Conservation (phyloP, 2,113 vertebrate species). For the Verasper variegatus region DNA sequence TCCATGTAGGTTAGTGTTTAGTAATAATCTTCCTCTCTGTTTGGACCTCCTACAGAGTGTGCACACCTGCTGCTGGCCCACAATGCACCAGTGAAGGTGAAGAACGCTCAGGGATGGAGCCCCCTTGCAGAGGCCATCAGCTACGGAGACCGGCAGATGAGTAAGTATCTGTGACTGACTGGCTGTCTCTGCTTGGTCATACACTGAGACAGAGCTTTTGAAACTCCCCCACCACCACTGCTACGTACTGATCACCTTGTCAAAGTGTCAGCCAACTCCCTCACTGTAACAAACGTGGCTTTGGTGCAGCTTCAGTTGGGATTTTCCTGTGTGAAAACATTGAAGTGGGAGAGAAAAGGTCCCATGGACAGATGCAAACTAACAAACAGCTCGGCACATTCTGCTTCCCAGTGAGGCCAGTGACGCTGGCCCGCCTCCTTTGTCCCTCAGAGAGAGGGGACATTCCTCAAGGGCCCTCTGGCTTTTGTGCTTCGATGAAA, state of each 20-base stretch:
- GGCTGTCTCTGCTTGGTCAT: background rate
- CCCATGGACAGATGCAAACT: conserved; percentile 31
- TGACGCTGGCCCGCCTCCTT: conserved; percentile 29
- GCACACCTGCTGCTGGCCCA: conserved; percentile 98
- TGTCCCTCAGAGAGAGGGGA: conserved; percentile 42
- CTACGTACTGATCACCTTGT: too few species aligned
- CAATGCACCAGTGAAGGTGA: conserved; percentile 99
- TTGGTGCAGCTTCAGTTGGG: background rate
- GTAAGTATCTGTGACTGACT: conserved; percentile 81
- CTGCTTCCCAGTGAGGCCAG: conserved; percentile 44
- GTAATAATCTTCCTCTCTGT: background rate
- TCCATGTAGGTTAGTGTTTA: background rate
- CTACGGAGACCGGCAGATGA: conserved; percentile 99
- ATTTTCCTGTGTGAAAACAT: background rate
- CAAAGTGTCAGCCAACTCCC: background rate
- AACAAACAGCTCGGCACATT: conserved; percentile 41
- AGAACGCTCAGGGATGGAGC: conserved; percentile 99
- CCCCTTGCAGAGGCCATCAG: conserved; percentile 99
- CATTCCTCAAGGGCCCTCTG: conserved; percentile 66
- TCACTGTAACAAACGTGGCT: background rate
- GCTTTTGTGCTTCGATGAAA: conserved; percentile 70
- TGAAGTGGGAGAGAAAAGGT: background rate
- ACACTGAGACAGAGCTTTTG: background rate
- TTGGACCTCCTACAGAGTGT: conserved; percentile 87
- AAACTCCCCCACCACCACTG: background rate